Evolutionary conservation across 2,888 invertebrate species (phyloP).

Genomic region (Eristalis pertinax): DNA sequence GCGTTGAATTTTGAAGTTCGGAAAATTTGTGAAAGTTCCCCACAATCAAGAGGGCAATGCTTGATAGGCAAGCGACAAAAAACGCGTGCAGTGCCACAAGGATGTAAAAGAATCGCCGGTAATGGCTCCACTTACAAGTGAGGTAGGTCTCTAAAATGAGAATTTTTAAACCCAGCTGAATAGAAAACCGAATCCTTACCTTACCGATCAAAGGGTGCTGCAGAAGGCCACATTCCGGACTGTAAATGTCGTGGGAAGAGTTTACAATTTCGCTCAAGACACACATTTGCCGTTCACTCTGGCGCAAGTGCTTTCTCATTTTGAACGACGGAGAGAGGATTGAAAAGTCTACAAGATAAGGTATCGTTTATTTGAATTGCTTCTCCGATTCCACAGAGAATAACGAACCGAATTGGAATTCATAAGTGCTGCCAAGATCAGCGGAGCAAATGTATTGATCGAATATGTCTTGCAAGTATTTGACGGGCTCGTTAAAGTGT

Average conservation of each 20-base stretch:
- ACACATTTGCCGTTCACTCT: slow-evolving; percentile 79
- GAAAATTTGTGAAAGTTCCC: slow-evolving; percentile 4
- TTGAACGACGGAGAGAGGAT: slow-evolving; percentile 30
- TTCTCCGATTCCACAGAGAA: background rate
- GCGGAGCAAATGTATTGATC: slow-evolving; percentile 71
- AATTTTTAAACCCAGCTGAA: background rate
- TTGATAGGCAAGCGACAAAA: slow-evolving; percentile 81
- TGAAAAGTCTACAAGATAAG: slow-evolving; percentile 40
- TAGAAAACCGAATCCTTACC: background rate
- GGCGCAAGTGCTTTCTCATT: background rate
- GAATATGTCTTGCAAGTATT: slow-evolving; percentile 62
- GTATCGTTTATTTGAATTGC: background rate
- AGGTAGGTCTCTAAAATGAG: slow-evolving; percentile 80
- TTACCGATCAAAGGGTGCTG: slow-evolving; percentile 82
- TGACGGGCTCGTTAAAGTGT: slow-evolving; percentile 69
- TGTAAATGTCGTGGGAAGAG: slow-evolving; percentile 77
- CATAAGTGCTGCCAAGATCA: slow-evolving; percentile 69
- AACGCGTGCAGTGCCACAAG: slow-evolving; percentile 79
- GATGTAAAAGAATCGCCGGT: slow-evolving; percentile 82
- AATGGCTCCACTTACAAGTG: slow-evolving; percentile 82
- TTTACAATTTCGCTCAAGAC: slow-evolving; percentile 81
- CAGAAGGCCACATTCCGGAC: slow-evolving; percentile 78
- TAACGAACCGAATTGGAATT: slow-evolving; percentile 67
- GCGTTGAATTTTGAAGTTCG: background rate
- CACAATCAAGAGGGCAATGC: slow-evolving; percentile 52